Evolutionary conservation across 2,113 vertebrate species (phyloP).

Genomic region (Festucalex cinctus): DNA sequence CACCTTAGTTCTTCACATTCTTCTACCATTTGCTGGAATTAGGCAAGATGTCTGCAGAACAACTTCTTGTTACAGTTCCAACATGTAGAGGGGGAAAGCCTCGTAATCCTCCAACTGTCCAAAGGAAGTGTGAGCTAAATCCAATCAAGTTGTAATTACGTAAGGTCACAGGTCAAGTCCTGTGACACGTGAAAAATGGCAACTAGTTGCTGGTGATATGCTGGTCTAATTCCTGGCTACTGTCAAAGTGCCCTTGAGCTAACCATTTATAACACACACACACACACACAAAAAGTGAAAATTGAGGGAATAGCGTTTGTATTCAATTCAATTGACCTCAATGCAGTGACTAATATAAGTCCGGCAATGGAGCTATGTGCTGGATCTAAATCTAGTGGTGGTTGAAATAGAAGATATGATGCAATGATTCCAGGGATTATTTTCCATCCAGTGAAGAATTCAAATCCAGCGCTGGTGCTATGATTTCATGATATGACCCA

Average conservation of each 20-base stretch:
- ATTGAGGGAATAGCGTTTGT: no score
- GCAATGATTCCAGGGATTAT: not conserved
- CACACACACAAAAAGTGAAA: no score
- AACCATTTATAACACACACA: no score
- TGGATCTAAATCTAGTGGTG: no score
- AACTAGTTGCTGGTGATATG: no score
- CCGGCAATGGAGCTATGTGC: no score
- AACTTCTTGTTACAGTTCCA: conserved; percentile 7
- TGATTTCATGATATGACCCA: not conserved
- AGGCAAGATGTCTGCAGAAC: not conserved
- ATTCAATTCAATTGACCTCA: not conserved
- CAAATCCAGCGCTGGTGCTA: not conserved
- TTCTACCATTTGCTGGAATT: not conserved
- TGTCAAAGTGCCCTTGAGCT: no score
- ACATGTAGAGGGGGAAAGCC: not conserved
- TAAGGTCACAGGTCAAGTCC: no score
- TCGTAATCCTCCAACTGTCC: not conserved
- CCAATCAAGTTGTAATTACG: not conserved
- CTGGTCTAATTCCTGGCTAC: no score
- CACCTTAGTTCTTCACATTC: not conserved
- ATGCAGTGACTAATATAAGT: not conserved
- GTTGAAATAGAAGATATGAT: no score
- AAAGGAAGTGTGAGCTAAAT: not conserved
- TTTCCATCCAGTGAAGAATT: not conserved
- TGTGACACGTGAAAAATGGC: no score